Evolutionary conservation across 2,797 vertebrate species (phyloP).

Genomic region (Arctocebus calabarensis): DNA sequence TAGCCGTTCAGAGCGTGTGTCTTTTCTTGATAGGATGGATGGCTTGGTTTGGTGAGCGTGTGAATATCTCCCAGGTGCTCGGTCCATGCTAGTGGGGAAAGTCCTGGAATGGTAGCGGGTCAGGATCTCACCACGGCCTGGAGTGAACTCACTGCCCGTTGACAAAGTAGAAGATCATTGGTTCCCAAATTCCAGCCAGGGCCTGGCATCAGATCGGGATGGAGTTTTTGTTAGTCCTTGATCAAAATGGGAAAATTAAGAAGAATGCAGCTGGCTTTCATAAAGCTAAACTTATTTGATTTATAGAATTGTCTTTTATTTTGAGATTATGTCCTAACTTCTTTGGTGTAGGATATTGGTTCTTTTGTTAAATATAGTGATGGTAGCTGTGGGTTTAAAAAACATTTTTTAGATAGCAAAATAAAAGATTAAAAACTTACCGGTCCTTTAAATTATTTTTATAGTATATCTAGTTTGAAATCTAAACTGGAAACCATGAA

Average conservation of each 20-base stretch:
- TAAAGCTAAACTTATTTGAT: neutral
- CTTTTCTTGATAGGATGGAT: neutral
- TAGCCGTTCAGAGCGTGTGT: neutral
- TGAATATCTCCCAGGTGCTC: neutral
- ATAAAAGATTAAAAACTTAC: conserved; percentile 13
- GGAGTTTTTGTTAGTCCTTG: neutral
- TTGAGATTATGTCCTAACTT: neutral
- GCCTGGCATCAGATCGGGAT: neutral
- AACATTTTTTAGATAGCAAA: conserved; percentile 13
- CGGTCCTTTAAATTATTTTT: too few species aligned
- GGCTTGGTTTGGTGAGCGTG: neutral
- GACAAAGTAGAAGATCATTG: neutral
- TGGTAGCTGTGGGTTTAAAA: conserved; percentile 3
- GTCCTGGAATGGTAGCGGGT: neutral
- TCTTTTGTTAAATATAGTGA: conserved; percentile 1
- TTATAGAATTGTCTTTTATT: conserved; percentile 30
- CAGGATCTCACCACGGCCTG: too few species aligned
- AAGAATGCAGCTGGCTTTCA: neutral
- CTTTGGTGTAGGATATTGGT: neutral
- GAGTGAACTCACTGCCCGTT: neutral
- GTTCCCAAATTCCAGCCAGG: neutral
- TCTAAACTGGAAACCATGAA: too few species aligned
- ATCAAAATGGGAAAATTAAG: conserved; percentile 32
- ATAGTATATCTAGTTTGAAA: too few species aligned
- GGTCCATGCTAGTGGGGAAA: neutral